Evolutionary conservation across 2,888 invertebrate genomes (phyloP), one percentile per base, ranked within the genome.

Genomic region (Synergus japonicus): DNA sequence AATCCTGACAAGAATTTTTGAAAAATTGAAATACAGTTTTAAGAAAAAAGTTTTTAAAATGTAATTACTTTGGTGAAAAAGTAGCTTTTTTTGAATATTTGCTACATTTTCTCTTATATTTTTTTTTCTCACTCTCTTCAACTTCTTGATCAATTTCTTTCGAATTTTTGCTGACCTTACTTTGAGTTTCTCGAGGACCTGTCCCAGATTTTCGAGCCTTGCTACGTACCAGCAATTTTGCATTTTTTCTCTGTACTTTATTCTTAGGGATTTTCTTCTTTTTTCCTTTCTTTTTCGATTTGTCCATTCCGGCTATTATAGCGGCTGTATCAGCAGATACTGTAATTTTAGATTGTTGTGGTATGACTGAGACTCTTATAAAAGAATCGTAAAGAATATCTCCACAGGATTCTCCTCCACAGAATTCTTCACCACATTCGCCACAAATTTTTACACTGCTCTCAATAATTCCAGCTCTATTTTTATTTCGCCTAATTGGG

Each of bases 361-460:
- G 86, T n/a, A 86, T 84, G 64, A 93, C 92, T 1, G 90, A 88
- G 37, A 93, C 89, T 66, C 94, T 90, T 22, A 93, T 92, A 86
- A 93, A 94, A 1, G 93, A 93, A 85, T 95, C 95, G 87, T 95
- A 95, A 7, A 93, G 92, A 84, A 94, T 93, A 80, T 94, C 93
- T 41, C 92, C 93, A 86, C 95, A 95, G 65, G 91, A 90, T 85
- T 93, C 93, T n/a, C 94, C 94, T 89, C 88, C 85, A 91, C 97
- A 97, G 93, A 96, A 96, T 92, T 97, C 97, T 91, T 97, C 97
- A 8, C 96, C 96, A 87, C 97, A 97, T 89, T 97, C 97, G 0
- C 93, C 91, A 90, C 97, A 97, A 77, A 95, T 95, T 78, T 96
- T 93, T 49, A 96, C 94, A 85, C 96, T 94, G 37, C 95, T 96